Evolutionary conservation across 2,113 vertebrate species (phyloP), one percentile per base, ranked within the genome.

Genomic region (Kryptolebias marmoratus): DNA sequence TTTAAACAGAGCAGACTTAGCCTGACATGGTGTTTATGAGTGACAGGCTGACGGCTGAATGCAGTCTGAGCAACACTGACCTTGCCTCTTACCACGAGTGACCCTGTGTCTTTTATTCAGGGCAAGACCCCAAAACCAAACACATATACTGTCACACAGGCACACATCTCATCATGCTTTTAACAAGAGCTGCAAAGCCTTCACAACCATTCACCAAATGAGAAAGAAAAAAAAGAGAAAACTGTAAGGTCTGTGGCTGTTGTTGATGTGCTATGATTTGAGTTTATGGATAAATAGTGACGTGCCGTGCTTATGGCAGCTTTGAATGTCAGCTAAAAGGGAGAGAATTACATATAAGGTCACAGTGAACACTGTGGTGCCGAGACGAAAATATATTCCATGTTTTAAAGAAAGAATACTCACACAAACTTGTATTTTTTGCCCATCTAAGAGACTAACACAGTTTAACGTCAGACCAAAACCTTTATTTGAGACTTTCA

Each of bases 51-150:
- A 77, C 15, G 60, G 88, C 81, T 80, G 68, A 82, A 87, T 79
- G 60, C 78, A 68, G 83, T 48, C 83, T 66, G 80, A 90, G 66
- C 74, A 50, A 76, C 45, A 1, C 22, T 80, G 91, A 93, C 94
- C 92, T 94, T 94, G 92, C 92, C 90, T 84, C 87, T 90, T 78
- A 87, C 90, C 77, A 90, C 28, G 67, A 86, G 68, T 87, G 87
- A 91, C 91, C 86, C 72, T 80, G 69, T 79, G 75, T 87, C 80
- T 81, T 79, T 81, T 77, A 88, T 71, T 85, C 81, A 63, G 79
- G 80, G 66, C 67, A 72, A 79, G 71, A 90, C 86, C 76, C 77
- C 76, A 59, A 85, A 83, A 78, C 70, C 81, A 81, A 74, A 22
- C 75, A 80, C 77, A 78, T 58, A 58, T 59, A 49, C 48, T 53